Base-by-base conservation (phyloP, 2,797 vertebrate species). In the Pogonophryne albipinna region DNA sequence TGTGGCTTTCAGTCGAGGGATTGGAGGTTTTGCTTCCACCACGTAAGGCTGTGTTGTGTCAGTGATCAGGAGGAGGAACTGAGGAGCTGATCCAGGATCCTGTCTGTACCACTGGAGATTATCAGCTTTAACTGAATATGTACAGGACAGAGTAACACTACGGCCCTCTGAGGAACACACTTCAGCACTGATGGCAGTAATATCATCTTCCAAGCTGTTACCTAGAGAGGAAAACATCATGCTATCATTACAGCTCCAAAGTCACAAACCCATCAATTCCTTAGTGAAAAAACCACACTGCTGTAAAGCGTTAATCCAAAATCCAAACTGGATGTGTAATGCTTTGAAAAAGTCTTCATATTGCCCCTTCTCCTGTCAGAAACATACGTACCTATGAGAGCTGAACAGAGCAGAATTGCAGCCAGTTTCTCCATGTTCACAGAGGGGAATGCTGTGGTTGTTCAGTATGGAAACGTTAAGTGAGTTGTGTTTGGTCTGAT, bases 31-130 rank as follows among this genome's bases (percentile, higher is more conserved):
- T 27, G 10, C 23, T 23, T 23, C 23, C 23, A 23, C 23, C 23
- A 23, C 23, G 23, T 23, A 3, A 23, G 23, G 23, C 23, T 23
- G 23, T 23, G 23, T 38, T 6, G 55, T 11, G n/a, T 57, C 17
- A 38, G 16, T 41, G 31, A 41, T 57, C 55, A 57, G 55, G 31
- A 57, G 55, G 38, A 57, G 55, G 55, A 38, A 57, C 55, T 41
- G 55, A 41, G 55, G 55, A 57, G 55, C 16, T 50, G 61, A 50
- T 38, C 61, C 61, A 34, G 46, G 46, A 64, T 50, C 17, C 61
- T 64, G 46, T 50, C 61, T 23, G 19, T 64, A 64, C 46, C 61
- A 64, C 61, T 64, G 61, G 27, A 64, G 61, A 19, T 64, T 64
- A 0, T 64, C 0, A 3, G 55, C 55, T 57, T 34, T 57, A 57